A percentile compares a stretch with the other conserved stretches of the same genome.
Conservation (phyloP, 2,797 vertebrate species). For the Myotis myotis region DNA sequence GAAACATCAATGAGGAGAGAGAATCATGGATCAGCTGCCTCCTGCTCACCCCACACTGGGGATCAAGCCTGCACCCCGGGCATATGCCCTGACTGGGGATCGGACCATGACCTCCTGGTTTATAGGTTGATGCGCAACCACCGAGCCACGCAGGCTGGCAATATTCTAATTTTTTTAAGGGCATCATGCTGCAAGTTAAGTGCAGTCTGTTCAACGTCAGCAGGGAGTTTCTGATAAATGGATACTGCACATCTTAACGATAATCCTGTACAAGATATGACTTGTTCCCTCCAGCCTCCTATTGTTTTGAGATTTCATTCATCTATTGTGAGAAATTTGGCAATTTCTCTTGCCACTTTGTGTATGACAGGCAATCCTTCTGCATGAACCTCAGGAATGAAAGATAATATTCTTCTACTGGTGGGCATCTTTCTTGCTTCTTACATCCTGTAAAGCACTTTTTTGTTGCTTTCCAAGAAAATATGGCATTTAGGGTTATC, state of each 20-base stretch:
- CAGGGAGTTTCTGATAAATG: constrained; percentile 35
- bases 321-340: not conserved
- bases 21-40: too few relatives aligned
- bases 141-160: too few relatives aligned
- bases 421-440: not conserved
- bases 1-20: too few relatives aligned
- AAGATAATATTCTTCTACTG: not conserved
- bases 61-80: too few relatives aligned
- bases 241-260: not conserved
- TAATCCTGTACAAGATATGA: not conserved
- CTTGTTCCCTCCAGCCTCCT: not conserved
- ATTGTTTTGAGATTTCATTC: not conserved
- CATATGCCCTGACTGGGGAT: too few relatives aligned
- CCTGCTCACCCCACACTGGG: too few relatives aligned
- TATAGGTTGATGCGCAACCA: too few relatives aligned
- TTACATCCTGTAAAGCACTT: not conserved
- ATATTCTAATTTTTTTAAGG: constrained; percentile 4
- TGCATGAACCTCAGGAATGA: not conserved
- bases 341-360: constrained; percentile 28
- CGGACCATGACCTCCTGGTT: too few relatives aligned
- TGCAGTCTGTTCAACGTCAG: not conserved
- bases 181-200: not conserved
- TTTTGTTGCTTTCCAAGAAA: constrained; percentile 44
- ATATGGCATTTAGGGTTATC: not conserved
- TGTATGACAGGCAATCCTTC: not conserved